Conservation (phyloP, 2,888 invertebrate genomes). For the Liopterus haemorrhoidalis region DNA sequence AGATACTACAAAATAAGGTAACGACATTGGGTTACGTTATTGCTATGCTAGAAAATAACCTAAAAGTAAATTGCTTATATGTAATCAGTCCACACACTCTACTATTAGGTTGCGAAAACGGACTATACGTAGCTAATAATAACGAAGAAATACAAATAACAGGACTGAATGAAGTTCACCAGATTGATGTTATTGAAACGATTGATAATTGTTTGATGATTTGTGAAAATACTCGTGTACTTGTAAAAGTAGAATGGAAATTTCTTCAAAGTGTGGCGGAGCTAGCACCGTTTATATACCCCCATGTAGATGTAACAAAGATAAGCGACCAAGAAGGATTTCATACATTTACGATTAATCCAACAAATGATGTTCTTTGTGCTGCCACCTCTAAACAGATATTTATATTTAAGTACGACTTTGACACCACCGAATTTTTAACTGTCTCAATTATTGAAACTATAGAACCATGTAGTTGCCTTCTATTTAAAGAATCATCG, state of each 20-base stretch:
- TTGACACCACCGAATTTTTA: slow-evolving; percentile 55
- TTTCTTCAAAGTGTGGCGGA: slow-evolving; percentile 52
- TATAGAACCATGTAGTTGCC: slow-evolving; percentile 66
- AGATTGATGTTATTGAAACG: slow-evolving; percentile 53
- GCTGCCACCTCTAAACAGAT: slow-evolving; percentile 59
- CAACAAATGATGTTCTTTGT: slow-evolving; percentile 46
- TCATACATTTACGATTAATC: slow-evolving; percentile 38
- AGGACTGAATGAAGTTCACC: slow-evolving; percentile 58
- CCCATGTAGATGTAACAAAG: slow-evolving; percentile 45
- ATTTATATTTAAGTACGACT: slow-evolving; percentile 55
- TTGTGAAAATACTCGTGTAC: slow-evolving; percentile 51
- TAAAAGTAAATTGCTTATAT: slow-evolving; percentile 46
- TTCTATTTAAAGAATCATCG: slow-evolving; percentile 65
- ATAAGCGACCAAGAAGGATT: slow-evolving; percentile 40
- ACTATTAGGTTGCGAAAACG: slow-evolving; percentile 56
- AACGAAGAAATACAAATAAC: slow-evolving; percentile 41
- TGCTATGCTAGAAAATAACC: slow-evolving; percentile 33
- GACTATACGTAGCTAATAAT: slow-evolving; percentile 47
- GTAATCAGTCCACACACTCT: slow-evolving; percentile 45
- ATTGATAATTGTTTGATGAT: slow-evolving; percentile 59
- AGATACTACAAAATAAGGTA: too few relatives aligned
- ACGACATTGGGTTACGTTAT: too few relatives aligned
- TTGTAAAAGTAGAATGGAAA: slow-evolving; percentile 57
- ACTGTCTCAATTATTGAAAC: slow-evolving; percentile 64
- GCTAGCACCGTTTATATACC: slow-evolving; percentile 47